phyloP scores from a whole-genome alignment of 1,140 invertebrate genomes.

The Drosophila nebulosa region DNA sequence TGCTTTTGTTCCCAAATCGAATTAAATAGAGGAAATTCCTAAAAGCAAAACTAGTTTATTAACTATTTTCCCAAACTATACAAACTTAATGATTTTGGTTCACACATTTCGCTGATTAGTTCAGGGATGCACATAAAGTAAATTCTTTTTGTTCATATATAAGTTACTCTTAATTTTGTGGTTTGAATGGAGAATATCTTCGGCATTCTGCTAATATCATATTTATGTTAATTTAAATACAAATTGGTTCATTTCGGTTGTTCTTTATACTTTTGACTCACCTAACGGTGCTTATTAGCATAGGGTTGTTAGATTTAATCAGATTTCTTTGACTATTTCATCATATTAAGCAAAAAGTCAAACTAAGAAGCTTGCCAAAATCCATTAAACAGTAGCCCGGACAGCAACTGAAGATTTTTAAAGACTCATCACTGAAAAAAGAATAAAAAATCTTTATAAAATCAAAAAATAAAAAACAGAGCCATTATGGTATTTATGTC shows the following conservation, averaged over 20 bases:
- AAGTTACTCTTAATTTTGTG: background rate
- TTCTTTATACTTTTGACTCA: background rate
- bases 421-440: background rate
- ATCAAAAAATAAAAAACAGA: too few species aligned
- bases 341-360: background rate
- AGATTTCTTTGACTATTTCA: background rate
- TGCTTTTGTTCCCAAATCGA: constrained; percentile 19
- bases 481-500: too few species aligned
- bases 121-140: background rate
- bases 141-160: background rate
- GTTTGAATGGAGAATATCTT: background rate
- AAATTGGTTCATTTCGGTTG: background rate
- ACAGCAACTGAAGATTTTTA: background rate
- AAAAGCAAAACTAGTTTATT: constrained; percentile 22
- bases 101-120: constrained; percentile 8
- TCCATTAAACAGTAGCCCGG: background rate
- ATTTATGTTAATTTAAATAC: constrained; percentile 13
- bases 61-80: constrained; percentile 15
- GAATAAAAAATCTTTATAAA: background rate
- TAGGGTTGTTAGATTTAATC: background rate
- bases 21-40: constrained; percentile 18
- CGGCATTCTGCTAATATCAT: background rate
- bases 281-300: constrained; percentile 5
- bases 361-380: background rate
- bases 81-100: background rate